Evolutionary conservation across 1,140 invertebrate genomes (phyloP).

Genomic region (Asbolus verrucosus): DNA sequence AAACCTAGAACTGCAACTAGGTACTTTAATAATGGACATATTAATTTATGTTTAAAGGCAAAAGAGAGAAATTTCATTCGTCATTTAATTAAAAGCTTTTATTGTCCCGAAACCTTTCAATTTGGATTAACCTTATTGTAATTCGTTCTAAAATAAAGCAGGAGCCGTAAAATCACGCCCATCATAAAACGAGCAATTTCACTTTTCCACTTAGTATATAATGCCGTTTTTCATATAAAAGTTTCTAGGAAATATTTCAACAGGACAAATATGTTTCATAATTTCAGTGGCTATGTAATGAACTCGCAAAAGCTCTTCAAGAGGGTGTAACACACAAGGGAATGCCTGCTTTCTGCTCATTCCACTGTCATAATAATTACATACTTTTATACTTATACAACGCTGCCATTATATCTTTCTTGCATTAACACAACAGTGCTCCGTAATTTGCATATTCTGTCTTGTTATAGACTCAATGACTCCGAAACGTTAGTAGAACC

Average conservation of each 20-base stretch:
- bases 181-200: constrained; percentile 5
- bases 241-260: constrained; percentile 24
- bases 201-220: neutral
- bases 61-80: neutral
- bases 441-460: constrained; percentile 39
- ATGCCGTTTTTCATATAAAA: constrained; percentile 9
- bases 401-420: constrained; percentile 40
- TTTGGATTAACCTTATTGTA: neutral
- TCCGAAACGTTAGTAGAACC: no score
- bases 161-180: neutral
- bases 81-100: constrained; percentile 2
- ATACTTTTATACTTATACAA: constrained; percentile 43
- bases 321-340: constrained; percentile 40
- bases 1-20: no score
- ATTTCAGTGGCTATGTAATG: constrained; percentile 42
- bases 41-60: neutral
- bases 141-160: constrained; percentile 3
- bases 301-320: constrained; percentile 43
- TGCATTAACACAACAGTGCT: constrained; percentile 41
- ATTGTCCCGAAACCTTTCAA: neutral
- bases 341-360: constrained; percentile 39
- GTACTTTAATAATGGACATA: neutral
- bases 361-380: constrained; percentile 44
- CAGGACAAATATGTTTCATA: constrained; percentile 28
- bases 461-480: constrained; percentile 30